phyloP scores from a whole-genome alignment of 2,113 vertebrate species.

The Lanius collurio region DNA sequence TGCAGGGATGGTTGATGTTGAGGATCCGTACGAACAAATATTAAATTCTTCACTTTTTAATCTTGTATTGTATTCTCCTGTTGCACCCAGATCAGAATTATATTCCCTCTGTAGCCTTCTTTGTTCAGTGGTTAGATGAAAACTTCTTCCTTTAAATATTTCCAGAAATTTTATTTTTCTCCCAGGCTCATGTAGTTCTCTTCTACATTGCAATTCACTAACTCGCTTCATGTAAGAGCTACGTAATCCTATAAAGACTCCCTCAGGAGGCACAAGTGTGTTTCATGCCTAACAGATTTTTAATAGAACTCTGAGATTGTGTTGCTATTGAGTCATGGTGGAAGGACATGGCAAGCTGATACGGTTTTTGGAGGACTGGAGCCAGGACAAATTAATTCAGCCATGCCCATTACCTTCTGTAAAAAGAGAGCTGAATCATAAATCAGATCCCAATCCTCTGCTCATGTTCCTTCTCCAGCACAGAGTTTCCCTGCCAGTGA shows the following conservation, averaged over 20 bases:
- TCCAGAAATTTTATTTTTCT: not conserved
- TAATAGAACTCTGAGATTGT: not conserved
- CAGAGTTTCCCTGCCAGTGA: not conserved
- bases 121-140: not conserved
- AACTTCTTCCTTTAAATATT: not conserved
- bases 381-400: not conserved
- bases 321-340: not conserved
- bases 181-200: not conserved
- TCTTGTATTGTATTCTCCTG: not conserved
- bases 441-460: not conserved
- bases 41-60: not conserved
- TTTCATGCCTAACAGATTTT: not conserved
- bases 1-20: not conserved
- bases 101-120: not conserved
- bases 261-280: not conserved
- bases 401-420: not conserved
- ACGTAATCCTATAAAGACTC: not conserved
- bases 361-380: not conserved
- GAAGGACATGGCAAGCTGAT: not conserved
- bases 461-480: not conserved
- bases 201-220: not conserved
- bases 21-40: not conserved
- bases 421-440: not conserved
- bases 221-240: rapidly evolving
- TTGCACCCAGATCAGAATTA: not conserved